These are phyloP conservation scores for Sarcophilus harrisii DNA, from an alignment of 2,797 vertebrate genomes.

Conservation along the genomic window DNA sequence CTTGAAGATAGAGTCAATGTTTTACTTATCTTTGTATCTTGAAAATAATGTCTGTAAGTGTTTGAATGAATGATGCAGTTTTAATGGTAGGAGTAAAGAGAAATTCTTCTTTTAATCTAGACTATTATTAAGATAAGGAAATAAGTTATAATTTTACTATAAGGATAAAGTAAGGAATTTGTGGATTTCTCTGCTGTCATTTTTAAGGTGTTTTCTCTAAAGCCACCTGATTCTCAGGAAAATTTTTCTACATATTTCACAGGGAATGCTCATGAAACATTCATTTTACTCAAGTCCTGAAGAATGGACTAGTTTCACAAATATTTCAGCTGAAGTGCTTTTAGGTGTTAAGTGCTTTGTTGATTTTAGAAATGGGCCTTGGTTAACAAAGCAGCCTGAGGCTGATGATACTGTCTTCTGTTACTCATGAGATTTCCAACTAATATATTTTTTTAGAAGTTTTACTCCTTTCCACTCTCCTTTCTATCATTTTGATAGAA, in stretches of 20 bases:
- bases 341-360: constrained; percentile 66
- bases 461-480: constrained; percentile 4
- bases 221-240: constrained; percentile 58
- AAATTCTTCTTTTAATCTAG: neutral
- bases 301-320: constrained; percentile 68
- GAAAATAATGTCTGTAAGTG: neutral
- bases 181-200: neutral
- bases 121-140: neutral
- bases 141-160: constrained; percentile 33
- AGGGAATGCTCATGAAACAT: constrained; percentile 74
- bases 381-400: constrained; percentile 58
- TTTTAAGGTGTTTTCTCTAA: constrained; percentile 6
- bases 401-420: constrained; percentile 22
- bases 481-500: constrained; percentile 9
- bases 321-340: constrained; percentile 66
- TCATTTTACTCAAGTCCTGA: constrained; percentile 68
- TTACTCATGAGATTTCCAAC: neutral
- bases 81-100: neutral
- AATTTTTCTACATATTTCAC: constrained; percentile 64
- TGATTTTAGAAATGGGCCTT: constrained; percentile 70
- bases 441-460: neutral
- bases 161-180: neutral
- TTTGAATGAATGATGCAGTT: neutral
- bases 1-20: neutral
- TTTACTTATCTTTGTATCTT: neutral